phyloP scores from a whole-genome alignment of 1,140 invertebrate genomes.

The Nephila pilipes region DNA sequence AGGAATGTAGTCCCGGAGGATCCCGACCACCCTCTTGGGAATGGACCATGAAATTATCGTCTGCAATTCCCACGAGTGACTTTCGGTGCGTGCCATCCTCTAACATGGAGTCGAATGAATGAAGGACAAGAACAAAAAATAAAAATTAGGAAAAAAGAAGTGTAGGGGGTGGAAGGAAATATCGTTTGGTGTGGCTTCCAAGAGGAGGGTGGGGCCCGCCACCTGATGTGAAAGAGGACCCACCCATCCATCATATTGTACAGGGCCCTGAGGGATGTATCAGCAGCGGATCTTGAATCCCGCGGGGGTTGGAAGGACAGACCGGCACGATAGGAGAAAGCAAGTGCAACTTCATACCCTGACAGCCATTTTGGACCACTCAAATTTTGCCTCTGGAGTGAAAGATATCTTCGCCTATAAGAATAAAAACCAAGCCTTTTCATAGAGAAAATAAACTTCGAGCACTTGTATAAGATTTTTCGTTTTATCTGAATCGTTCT shows the following conservation, averaged over 20 bases:
- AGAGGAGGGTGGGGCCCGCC: slow-evolving; percentile 34
- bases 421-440: too few species aligned
- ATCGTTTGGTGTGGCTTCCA: slow-evolving; percentile 34
- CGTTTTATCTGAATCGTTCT: too few species aligned
- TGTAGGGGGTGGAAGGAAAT: slow-evolving; percentile 12
- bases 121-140: slow-evolving; percentile 19
- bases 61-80: slow-evolving; percentile 30
- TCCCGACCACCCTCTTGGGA: neutral
- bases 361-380: slow-evolving; percentile 37
- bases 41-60: slow-evolving; percentile 70
- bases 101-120: slow-evolving; percentile 23
- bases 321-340: neutral
- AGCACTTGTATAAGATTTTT: too few species aligned
- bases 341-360: neutral
- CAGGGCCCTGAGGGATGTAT: slow-evolving; percentile 56
- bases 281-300: slow-evolving; percentile 22
- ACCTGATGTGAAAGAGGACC: slow-evolving; percentile 68
- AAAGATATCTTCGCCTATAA: too few species aligned
- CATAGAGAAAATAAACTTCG: too few species aligned
- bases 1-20: neutral
- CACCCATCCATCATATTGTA: slow-evolving; percentile 68
- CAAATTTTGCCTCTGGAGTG: neutral
- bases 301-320: slow-evolving; percentile 8
- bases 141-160: neutral
- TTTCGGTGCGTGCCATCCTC: slow-evolving; percentile 22